phyloP scores from a whole-genome alignment of 2,797 vertebrate species.

The Paratrypauchen microcephalus region DNA sequence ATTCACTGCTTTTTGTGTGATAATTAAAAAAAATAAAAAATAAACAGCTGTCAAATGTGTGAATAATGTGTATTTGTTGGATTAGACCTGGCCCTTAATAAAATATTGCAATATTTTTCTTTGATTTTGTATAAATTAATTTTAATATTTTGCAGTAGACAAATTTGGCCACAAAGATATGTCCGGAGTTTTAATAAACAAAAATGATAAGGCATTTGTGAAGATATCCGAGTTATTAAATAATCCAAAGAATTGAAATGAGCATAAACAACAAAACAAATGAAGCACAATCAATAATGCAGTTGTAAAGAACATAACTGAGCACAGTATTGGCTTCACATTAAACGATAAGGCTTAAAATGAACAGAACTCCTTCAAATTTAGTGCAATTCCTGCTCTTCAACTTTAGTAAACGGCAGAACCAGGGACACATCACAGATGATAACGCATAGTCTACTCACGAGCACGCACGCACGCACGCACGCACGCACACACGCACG shows the following conservation, averaged over 20 bases:
- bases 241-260: background rate
- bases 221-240: background rate
- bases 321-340: slow-evolving; percentile 26
- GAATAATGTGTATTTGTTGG: background rate
- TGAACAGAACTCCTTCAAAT: slow-evolving; percentile 2
- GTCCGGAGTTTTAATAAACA: background rate
- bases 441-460: background rate
- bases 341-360: slow-evolving; percentile 40
- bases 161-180: background rate
- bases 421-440: background rate
- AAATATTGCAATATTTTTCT: background rate
- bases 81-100: background rate
- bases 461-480: background rate
- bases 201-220: background rate
- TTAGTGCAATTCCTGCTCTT: slow-evolving; percentile 20
- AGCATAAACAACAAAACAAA: background rate
- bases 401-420: slow-evolving; percentile 8
- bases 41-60: background rate
- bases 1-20: background rate
- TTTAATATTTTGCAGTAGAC: background rate
- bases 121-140: background rate
- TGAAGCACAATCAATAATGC: background rate
- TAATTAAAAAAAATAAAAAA: background rate
- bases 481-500: no score
- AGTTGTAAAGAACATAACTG: slow-evolving; percentile 9